Evolutionary conservation across 2,797 vertebrate genomes (phyloP).

Genomic region (Thamnophis elegans): DNA sequence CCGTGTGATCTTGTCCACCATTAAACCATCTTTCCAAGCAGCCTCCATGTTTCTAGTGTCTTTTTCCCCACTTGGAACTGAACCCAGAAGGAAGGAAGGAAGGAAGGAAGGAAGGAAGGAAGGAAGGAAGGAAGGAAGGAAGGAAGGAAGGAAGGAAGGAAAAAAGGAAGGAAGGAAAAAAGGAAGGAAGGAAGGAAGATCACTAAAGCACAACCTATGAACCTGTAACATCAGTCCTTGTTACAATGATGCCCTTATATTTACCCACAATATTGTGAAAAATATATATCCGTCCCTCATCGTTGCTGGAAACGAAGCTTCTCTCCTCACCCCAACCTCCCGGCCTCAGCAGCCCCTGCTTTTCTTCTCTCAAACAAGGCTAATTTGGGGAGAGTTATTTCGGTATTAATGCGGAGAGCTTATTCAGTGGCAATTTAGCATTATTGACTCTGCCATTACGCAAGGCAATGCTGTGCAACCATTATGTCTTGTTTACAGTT

Average conservation of each 20-base stretch:
- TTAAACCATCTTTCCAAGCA: too few relatives aligned
- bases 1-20: too few relatives aligned
- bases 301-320: background rate
- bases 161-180: too few relatives aligned
- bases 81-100: too few relatives aligned
- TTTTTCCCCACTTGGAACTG: too few relatives aligned
- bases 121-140: too few relatives aligned
- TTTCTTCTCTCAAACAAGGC: conserved; percentile 5
- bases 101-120: too few relatives aligned
- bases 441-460: conserved; percentile 49
- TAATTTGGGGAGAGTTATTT: conserved; percentile 56
- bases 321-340: background rate
- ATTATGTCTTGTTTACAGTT: conserved; percentile 56
- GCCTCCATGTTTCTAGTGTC: too few relatives aligned
- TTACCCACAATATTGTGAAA: conserved; percentile 25
- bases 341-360: background rate
- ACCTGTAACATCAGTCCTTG: background rate
- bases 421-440: conserved; percentile 43
- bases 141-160: too few relatives aligned
- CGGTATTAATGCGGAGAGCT: conserved; percentile 41
- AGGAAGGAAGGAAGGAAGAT: too few relatives aligned
- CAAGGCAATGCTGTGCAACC: conserved; percentile 37
- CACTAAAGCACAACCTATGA: background rate
- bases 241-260: background rate
- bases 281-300: background rate